A percentile compares a stretch with the other conserved stretches of the same genome.
phyloP scores from a whole-genome alignment of 2,113 vertebrate genomes.

The Pedionomus torquatus region DNA sequence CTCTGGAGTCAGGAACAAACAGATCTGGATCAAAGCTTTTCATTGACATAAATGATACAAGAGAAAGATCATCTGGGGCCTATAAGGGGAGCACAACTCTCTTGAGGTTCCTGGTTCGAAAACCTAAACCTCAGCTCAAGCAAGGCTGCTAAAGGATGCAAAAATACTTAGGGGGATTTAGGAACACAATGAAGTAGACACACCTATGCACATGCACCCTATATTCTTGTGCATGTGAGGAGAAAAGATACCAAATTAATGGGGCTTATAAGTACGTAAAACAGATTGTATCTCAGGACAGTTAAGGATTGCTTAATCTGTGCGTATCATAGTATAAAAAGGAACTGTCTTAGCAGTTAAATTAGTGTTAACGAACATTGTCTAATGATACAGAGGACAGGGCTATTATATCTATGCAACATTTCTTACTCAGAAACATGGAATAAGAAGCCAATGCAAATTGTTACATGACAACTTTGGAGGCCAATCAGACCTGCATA shows the following conservation, averaged over 20 bases:
- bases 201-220: no score
- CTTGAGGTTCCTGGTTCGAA: neutral
- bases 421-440: neutral
- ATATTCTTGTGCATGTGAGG: neutral
- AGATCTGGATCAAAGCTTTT: neutral
- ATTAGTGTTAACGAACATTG: neutral
- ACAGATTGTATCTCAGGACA: neutral
- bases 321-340: neutral
- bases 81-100: neutral
- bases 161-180: rapidly evolving
- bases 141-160: neutral
- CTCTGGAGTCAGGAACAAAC: neutral
- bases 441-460: neutral
- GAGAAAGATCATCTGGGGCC: neutral
- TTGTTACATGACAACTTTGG: neutral
- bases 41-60: neutral
- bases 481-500: neutral
- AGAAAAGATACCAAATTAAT: neutral
- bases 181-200: neutral
- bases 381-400: neutral
- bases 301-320: neutral
- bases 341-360: neutral
- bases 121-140: neutral
- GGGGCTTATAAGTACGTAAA: neutral
- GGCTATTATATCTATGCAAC: neutral